Evolutionary conservation across 2,797 vertebrate species (phyloP), one percentile per base, ranked within the genome.

Genomic region (Lacerta viridis): DNA sequence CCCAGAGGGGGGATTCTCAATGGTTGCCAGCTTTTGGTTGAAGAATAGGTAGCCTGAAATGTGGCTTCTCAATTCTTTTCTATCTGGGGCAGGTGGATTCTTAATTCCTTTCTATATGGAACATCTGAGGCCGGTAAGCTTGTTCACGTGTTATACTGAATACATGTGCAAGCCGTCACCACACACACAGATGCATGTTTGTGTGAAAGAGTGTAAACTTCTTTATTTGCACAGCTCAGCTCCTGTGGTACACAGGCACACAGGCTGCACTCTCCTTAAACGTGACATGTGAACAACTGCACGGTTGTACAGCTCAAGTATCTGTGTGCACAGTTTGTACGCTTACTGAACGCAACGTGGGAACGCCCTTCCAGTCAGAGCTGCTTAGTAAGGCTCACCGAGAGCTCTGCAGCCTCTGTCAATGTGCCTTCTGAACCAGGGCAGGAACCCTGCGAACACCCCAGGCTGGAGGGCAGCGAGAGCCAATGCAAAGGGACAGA

Each of bases 51-150:
- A 25, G 66, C 13, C n/a, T 74, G 27, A 64, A 46, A 55, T 7
- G 15, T 17, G 18, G 18, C 36, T 68, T 79, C 39, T 46, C 20
- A 64, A 10, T n/a, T 77, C 33, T 69, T 68, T 61, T 50, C n/a
- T 77, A 18, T 8, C 2, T 29, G 41, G 46, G 43, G 41, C 15
- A 1, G 17, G 13, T 33, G 9, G 33, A 82, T 50, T 18, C 29
- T 55, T 50, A 88, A 80, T 74, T 80, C 82, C 29, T 80, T 39
- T 79, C 83, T 66, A 18, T 41, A 33, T 80, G 41, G 72, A 68
- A 82, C 74, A 66, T 50, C 5, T 81, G 36, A 82, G 20, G 50
- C 59, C 59, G 6, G 17, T 61, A 61, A 23, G 1, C 59, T 61
- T 61, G 18, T 23, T 61, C 59, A 61, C 59, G 1, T 61, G 59